Percentiles rank a stretch among this genome's conserved stretches.
Evolutionary conservation across 2,797 vertebrate genomes (phyloP).

Genomic region (Poeciliopsis turneri): DNA sequence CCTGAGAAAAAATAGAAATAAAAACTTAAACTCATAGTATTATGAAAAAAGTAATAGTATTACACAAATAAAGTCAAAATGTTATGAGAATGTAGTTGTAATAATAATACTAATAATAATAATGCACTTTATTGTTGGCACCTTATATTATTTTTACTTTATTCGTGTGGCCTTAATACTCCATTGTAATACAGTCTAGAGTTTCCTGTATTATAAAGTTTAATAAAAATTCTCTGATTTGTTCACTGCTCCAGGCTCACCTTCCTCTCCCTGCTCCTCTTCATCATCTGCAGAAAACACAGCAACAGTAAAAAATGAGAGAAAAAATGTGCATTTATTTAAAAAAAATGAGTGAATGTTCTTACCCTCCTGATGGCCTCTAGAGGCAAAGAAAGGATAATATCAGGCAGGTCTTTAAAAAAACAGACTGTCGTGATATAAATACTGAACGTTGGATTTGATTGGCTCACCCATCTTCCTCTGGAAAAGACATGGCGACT

Average conservation of each 20-base stretch:
- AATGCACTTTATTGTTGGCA: no score
- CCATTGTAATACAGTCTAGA: not conserved
- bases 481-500: slow-evolving; percentile 64
- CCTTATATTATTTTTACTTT: no score
- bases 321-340: not conserved
- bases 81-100: no score
- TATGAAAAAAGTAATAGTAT: no score
- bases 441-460: not conserved
- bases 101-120: no score
- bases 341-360: not conserved
- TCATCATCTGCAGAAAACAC: slow-evolving; percentile 63
- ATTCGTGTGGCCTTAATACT: no score
- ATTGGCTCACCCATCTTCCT: slow-evolving; percentile 70
- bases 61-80: no score
- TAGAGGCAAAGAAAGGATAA: slow-evolving; percentile 32
- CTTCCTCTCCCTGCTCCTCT: slow-evolving; percentile 72
- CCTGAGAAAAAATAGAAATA: no score
- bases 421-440: not conserved
- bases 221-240: not conserved
- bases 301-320: not conserved
- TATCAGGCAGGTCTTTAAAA: slow-evolving; percentile 4
- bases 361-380: slow-evolving; percentile 71
- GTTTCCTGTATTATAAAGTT: not conserved
- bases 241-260: slow-evolving; percentile 50
- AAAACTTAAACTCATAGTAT: no score